Conservation (phyloP, 2,113 vertebrate species). For the Apus apus region DNA sequence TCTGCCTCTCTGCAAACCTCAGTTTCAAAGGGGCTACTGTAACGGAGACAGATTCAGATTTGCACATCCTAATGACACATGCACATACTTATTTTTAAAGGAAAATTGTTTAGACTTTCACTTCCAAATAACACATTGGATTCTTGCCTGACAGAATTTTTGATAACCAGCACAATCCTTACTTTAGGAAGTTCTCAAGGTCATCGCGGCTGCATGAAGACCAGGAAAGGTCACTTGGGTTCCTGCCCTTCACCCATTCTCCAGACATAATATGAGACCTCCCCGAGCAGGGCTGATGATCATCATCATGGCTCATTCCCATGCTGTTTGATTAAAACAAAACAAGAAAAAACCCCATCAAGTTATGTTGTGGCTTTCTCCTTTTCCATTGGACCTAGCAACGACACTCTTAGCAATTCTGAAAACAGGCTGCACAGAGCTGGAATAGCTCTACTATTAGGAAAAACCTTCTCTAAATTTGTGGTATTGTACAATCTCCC, state of each 20-base stretch:
- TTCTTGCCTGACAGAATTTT: background rate
- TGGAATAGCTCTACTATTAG: background rate
- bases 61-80: background rate
- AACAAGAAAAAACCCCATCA: background rate
- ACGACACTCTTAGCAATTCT: background rate
- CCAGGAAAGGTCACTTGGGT: conserved; percentile 96
- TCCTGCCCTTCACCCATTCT: conserved; percentile 97
- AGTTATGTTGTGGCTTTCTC: background rate
- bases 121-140: background rate
- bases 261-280: conserved; percentile 98
- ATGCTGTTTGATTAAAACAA: conserved; percentile 77
- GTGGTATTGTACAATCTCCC: background rate
- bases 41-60: background rate
- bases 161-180: conserved; percentile 45
- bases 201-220: conserved; percentile 94
- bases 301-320: conserved; percentile 97
- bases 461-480: background rate
- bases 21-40: background rate
- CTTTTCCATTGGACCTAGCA: background rate
- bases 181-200: conserved; percentile 96
- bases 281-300: conserved; percentile 87
- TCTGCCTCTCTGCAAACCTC: background rate
- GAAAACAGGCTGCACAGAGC: background rate
- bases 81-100: background rate
- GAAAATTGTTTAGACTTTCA: background rate